Evolutionary conservation across 2,888 invertebrate genomes (phyloP).

Genomic region (Hemicrepidius hirtus): DNA sequence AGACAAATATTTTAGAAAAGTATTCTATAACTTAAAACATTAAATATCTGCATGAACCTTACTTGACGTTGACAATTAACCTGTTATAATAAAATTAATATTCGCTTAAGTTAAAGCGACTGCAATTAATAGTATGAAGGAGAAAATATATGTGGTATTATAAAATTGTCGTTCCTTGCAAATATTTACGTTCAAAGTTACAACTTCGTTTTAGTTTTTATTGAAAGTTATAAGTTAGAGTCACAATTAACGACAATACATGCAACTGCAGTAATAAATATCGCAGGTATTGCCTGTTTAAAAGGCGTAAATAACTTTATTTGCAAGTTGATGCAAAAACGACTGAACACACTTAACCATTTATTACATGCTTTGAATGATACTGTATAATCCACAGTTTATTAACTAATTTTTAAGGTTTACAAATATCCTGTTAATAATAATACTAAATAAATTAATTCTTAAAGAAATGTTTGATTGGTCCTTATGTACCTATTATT

Average conservation of each 20-base stretch:
- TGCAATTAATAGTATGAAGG: too few relatives aligned
- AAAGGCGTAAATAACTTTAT: slow-evolving; percentile 54
- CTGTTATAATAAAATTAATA: too few relatives aligned
- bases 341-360: slow-evolving; percentile 29
- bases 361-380: slow-evolving; percentile 33
- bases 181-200: background rate
- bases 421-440: too few relatives aligned
- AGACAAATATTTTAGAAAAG: too few relatives aligned
- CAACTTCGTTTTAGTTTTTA: background rate
- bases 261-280: slow-evolving; percentile 53
- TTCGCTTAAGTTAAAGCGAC: too few relatives aligned
- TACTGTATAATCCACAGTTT: slow-evolving; percentile 6
- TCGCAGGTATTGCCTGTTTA: slow-evolving; percentile 51
- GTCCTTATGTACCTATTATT: too few relatives aligned
- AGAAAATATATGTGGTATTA: too few relatives aligned
- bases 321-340: slow-evolving; percentile 40
- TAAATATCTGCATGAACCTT: too few relatives aligned
- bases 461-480: too few relatives aligned
- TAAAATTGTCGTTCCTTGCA: background rate
- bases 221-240: slow-evolving; percentile 17
- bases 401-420: slow-evolving; percentile 1
- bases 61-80: too few relatives aligned
- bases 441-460: too few relatives aligned
- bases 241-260: slow-evolving; percentile 41
- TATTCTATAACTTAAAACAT: too few relatives aligned